Base-by-base conservation (phyloP, 2,888 invertebrate genomes). In the Drosophila rellima region DNA sequence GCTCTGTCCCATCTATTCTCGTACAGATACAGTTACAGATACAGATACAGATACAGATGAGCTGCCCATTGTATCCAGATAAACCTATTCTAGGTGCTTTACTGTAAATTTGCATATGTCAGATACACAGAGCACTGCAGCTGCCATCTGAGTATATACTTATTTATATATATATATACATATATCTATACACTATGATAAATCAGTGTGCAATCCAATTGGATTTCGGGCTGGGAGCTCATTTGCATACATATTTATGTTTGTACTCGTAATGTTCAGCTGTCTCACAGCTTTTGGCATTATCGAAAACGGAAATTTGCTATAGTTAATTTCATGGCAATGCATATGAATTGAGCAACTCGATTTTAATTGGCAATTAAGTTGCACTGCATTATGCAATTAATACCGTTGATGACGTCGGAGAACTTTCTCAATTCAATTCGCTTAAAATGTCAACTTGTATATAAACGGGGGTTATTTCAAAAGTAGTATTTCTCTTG, bases 381-480 rank as follows among this genome's bases (percentile, higher is more conserved):
- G 51, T 82, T 80, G 55, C 74, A 80, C 66, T 78, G 78, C 66
- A 77, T 81, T 82, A 67, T 61, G 70, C 72, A 76, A 85, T 80
- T 54, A 61, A 44, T 48, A 18, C 51, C 40, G 26, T 45, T 48
- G 39, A 74, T 82, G 78, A 52, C 63, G 44, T 5, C 45, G 23
- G 59, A 18, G 47, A 51, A 20, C 26, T 44, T 33, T 44, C 55
- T 44, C 8, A 45, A 33, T 57, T 44, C 23, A 18, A 31, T 65
- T 11, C n/a, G 10, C 18, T 13, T 15, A 29, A 51, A 37, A 15
- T 37, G 23, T 51, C 23, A 37, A 17, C 11, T 17, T n/a, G n/a
- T n/a, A 8, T 13, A 20, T 42, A 3, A 11, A 18, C 31, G 31
- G 8, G 13, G 18, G 3, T 3, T 11, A 18, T 13, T 3, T 13